Base-by-base conservation (phyloP, 2,113 vertebrate species). In the Mohoua ochrocephala region DNA sequence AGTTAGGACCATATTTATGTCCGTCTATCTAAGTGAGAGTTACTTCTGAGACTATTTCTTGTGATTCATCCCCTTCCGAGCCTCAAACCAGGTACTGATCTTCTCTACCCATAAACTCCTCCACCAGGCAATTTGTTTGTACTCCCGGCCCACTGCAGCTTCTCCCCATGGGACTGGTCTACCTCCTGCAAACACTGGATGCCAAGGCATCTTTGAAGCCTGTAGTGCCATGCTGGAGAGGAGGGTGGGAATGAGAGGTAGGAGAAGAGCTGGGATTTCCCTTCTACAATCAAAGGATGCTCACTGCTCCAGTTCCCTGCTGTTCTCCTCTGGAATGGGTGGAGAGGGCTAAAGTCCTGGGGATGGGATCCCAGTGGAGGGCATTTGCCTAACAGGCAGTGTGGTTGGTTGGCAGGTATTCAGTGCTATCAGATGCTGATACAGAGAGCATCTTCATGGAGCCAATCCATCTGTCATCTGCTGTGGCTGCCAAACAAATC, bases 401-500 rank as follows among this genome's bases (percentile, higher is more conserved):
- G 63, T 95, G 87, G 37, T 96, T 96, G 61, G 3, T 96, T 79
- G 97, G 95, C 96, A 99, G 99, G 95, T 99, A 98, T 84, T 99
- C 99, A 1, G 11, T 97, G 89, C 92, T 99, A 84, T 99, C 99
- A 0, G 99, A 99, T 2, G 97, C 99, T 3, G 98, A 99, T 3
- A 99, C 99, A 2, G 99, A 99, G 57, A 99, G 99, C 95, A 99
- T 99, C 93, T 99, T 99, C 97, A 99, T 99, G 99, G 99, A 99
- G 47, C 99, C 99, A 73, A 99, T 99, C 82, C 99, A 99, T 91
- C 98, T 99, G 15, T 99, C 99, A 7, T 99, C 99, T 1, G 97
- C 98, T 33, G 93, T 99, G 59, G 99, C 99, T 39, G 99, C 99
- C 65, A 99, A 99, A 94, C 98, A 98, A 97, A 99, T 99, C 96